Evolutionary conservation across 2,888 invertebrate species (phyloP).

Genomic region (Eilema caniola): DNA sequence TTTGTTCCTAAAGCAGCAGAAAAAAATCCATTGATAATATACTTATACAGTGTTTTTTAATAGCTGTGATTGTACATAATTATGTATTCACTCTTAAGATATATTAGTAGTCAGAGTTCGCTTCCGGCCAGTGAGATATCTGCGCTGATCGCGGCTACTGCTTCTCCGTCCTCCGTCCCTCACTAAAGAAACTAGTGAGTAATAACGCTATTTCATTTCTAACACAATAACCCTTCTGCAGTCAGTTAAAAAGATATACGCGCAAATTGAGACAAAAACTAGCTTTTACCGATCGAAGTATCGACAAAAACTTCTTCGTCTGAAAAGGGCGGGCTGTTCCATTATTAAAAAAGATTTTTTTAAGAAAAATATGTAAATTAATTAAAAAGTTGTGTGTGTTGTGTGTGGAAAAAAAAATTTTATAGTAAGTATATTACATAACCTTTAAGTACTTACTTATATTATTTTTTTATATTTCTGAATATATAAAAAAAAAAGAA

Average conservation of each 20-base stretch:
- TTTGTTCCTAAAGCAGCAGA: neutral
- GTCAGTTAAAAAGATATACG: neutral
- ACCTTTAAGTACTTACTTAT: too few relatives aligned
- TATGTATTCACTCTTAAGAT: neutral
- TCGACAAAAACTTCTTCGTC: neutral
- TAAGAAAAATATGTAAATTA: neutral
- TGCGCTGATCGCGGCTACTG: neutral
- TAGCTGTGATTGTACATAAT: neutral
- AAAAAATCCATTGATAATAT: neutral
- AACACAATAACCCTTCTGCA: neutral
- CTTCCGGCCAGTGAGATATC: constrained; percentile 5
- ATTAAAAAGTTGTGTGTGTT: neutral
- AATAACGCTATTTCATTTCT: neutral
- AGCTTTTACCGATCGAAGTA: neutral
- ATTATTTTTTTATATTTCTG: neutral
- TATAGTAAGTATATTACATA: neutral
- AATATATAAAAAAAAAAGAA: too few relatives aligned
- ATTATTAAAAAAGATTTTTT: neutral
- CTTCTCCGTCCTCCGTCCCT: neutral
- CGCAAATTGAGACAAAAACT: neutral
- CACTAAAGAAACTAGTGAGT: neutral
- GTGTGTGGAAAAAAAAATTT: neutral
- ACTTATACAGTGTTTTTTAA: neutral
- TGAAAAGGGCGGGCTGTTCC: neutral
- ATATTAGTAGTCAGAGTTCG: neutral